Evolutionary conservation across 2,888 invertebrate species (phyloP).

Genomic region (Ochropacha duplaris): DNA sequence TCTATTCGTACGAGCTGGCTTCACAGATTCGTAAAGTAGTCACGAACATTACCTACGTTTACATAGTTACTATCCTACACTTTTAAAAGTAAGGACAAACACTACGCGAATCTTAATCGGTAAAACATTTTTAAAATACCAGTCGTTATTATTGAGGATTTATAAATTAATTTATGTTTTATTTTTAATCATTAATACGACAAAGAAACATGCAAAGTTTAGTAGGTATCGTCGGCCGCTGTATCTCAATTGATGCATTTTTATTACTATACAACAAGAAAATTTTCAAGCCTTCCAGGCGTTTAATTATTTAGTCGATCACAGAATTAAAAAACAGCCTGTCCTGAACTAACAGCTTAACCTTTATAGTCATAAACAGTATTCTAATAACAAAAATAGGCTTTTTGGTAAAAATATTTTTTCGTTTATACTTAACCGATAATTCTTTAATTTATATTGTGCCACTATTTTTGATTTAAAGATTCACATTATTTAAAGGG

Average conservation of each 20-base stretch:
- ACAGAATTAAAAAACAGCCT: conserved; percentile 68
- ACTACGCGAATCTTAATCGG: conserved; percentile 33
- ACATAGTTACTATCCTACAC: conserved; percentile 29
- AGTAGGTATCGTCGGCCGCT: conserved; percentile 24
- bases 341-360: conserved; percentile 60
- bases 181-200: conserved; percentile 19
- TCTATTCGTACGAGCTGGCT: conserved; percentile 8
- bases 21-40: background rate
- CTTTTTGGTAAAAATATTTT: conserved; percentile 72
- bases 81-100: conserved; percentile 20
- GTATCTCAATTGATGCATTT: conserved; percentile 9
- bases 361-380: conserved; percentile 61
- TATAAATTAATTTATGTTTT: conserved; percentile 35
- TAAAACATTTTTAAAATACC: conserved; percentile 49
- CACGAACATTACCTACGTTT: background rate
- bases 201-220: no score
- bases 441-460: conserved; percentile 52
- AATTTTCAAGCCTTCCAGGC: conserved; percentile 56
- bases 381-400: conserved; percentile 74
- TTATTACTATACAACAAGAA: conserved; percentile 38
- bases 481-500: conserved; percentile 24
- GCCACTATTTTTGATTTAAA: conserved; percentile 45
- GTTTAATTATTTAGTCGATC: conserved; percentile 60
- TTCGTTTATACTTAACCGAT: conserved; percentile 61
- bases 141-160: conserved; percentile 45